These are phyloP conservation scores for Zaprionus camerounensis DNA, from an alignment of 1,140 invertebrate species.

Conservation along the genomic window DNA sequence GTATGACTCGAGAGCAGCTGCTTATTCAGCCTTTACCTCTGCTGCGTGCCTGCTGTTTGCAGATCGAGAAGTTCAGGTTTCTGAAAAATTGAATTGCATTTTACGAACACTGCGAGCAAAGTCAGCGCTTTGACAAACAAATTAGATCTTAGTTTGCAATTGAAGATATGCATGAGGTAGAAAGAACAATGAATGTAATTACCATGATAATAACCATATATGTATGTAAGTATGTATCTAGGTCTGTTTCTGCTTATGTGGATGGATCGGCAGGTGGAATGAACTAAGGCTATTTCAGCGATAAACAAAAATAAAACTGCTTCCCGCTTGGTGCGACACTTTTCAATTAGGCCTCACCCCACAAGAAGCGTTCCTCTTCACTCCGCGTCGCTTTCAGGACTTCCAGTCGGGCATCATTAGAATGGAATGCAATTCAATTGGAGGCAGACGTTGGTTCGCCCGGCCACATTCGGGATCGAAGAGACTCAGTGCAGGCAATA, in stretches of 20 bases:
- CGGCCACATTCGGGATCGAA: conserved; percentile 11
- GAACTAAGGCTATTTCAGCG: background rate
- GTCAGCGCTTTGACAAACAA: background rate
- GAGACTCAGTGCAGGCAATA: conserved; percentile 37
- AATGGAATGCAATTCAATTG: conserved; percentile 72
- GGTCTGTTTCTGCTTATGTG: too few species aligned
- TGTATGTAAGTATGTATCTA: too few species aligned
- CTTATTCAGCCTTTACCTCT: conserved; percentile 1
- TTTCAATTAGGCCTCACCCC: conserved; percentile 61
- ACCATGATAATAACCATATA: background rate
- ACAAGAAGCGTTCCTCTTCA: background rate
- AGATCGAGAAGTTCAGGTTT: background rate
- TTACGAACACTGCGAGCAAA: background rate
- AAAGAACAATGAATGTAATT: background rate
- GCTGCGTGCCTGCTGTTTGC: conserved; percentile 2
- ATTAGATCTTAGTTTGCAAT: background rate
- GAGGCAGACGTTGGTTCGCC: conserved; percentile 34
- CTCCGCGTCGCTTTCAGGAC: background rate
- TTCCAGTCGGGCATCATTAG: conserved; percentile 46
- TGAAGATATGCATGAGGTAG: background rate
- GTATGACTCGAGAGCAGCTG: too few species aligned
- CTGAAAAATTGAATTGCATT: background rate
- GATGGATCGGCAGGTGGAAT: background rate
- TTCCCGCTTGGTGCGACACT: conserved; percentile 23
- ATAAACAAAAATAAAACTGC: conserved; percentile 4